Percentiles rank a stretch among this genome's conserved stretches.
Conservation (phyloP, 2,888 invertebrate species). For the Brenthis hecate region DNA sequence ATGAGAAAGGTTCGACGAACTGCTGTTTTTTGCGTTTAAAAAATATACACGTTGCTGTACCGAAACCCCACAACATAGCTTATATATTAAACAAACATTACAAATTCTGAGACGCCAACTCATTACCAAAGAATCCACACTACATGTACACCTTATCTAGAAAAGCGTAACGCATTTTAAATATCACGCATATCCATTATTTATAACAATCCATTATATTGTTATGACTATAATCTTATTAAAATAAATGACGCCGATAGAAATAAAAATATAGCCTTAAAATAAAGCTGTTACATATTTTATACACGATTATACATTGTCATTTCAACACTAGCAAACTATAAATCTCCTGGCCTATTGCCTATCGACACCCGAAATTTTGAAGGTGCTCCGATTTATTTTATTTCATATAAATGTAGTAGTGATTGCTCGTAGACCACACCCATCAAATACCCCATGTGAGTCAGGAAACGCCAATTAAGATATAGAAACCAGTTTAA, state of each 20-base stretch:
- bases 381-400: slow-evolving; percentile 43
- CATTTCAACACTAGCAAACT: slow-evolving; percentile 40
- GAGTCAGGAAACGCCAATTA: slow-evolving; percentile 58
- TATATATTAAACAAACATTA: slow-evolving; percentile 40
- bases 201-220: not conserved
- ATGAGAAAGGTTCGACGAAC: slow-evolving; percentile 21
- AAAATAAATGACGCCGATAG: slow-evolving; percentile 33
- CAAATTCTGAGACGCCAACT: slow-evolving; percentile 43
- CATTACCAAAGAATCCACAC: slow-evolving; percentile 48
- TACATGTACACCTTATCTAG: slow-evolving; percentile 46
- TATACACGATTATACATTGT: slow-evolving; percentile 42
- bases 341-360: slow-evolving; percentile 45
- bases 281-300: slow-evolving; percentile 44
- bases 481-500: slow-evolving; percentile 45
- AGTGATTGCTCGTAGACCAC: slow-evolving; percentile 54
- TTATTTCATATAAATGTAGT: slow-evolving; percentile 50
- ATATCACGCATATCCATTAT: slow-evolving; percentile 1
- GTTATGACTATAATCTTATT: slow-evolving; percentile 33
- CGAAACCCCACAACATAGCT: slow-evolving; percentile 22
- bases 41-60: slow-evolving; percentile 10
- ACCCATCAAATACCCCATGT: slow-evolving; percentile 53
- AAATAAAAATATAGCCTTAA: slow-evolving; percentile 35
- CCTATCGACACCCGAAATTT: slow-evolving; percentile 39
- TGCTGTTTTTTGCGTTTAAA: slow-evolving; percentile 21
- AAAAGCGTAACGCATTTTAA: slow-evolving; percentile 28